These are phyloP conservation scores for Plectrocnemia conspersa DNA, from an alignment of 1,140 invertebrate species.

Conservation along the genomic window DNA sequence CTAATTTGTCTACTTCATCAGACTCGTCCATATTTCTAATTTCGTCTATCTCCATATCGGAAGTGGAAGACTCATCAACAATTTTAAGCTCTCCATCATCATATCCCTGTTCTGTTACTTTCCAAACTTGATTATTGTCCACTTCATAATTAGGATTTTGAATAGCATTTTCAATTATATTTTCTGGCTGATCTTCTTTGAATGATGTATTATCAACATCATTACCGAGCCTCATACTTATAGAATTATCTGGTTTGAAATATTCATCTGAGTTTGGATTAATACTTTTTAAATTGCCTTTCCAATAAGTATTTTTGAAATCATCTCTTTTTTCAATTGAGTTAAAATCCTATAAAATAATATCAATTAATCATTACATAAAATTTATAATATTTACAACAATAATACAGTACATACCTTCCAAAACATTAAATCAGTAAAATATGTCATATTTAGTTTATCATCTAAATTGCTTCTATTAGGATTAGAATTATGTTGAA, in stretches of 20 bases:
- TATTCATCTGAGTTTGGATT: constrained; percentile 18
- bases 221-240: neutral
- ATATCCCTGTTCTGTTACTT: neutral
- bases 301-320: constrained; percentile 21
- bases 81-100: neutral
- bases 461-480: constrained; percentile 7
- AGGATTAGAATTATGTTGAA: neutral
- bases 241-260: constrained; percentile 20
- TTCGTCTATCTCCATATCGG: neutral
- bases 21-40: neutral
- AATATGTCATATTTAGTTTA: constrained; percentile 13
- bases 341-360: constrained; percentile 26
- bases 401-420: constrained; percentile 10
- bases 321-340: constrained; percentile 21
- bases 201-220: too few relatives aligned
- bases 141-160: neutral
- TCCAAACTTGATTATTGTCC: neutral
- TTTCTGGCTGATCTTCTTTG: neutral
- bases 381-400: neutral
- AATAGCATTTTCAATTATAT: neutral
- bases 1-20: neutral
- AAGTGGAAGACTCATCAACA: neutral
- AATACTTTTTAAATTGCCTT: constrained; percentile 22
- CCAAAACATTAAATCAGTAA: constrained; percentile 26
- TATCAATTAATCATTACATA: constrained; percentile 3